A percentile compares a stretch with the other conserved stretches of the same genome.
These are phyloP conservation scores for Rhinoderma darwinii DNA, from an alignment of 2,113 vertebrate genomes.

Conservation along the genomic window DNA sequence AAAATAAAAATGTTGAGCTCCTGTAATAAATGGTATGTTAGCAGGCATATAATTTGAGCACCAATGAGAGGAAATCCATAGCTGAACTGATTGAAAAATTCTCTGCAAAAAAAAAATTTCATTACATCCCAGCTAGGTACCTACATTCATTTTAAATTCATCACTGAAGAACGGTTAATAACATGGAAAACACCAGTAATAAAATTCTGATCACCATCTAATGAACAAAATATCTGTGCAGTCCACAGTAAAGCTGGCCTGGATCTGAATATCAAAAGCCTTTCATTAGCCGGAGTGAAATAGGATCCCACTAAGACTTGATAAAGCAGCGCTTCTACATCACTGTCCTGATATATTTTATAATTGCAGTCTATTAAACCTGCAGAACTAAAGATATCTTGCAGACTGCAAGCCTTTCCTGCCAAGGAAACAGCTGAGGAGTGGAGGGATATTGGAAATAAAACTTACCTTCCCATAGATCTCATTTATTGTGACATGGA, in stretches of 20 bases:
- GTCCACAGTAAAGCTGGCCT: not conserved
- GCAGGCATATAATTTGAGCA: conserved; percentile 47
- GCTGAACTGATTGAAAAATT: not conserved
- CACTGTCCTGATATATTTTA: not conserved
- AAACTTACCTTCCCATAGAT: conserved; percentile 92
- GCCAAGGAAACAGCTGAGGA: not conserved
- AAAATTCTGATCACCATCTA: conserved; percentile 16
- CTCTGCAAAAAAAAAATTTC: conserved; percentile 11
- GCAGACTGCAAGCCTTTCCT: not conserved
- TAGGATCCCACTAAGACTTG: not conserved
- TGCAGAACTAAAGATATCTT: not conserved
- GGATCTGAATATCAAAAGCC: conserved; percentile 27
- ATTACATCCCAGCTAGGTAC: not conserved
- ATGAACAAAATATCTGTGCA: conserved; percentile 33
- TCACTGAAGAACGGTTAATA: not conserved
- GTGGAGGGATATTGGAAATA: not conserved
- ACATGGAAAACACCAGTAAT: conserved; percentile 8
- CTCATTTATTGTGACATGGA: conserved; percentile 94
- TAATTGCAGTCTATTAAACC: not conserved
- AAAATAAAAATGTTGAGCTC: conserved; percentile 69
- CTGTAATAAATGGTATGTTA: conserved; percentile 56
- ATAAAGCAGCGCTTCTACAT: not conserved
- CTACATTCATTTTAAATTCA: conserved; percentile 8
- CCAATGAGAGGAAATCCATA: not conserved
- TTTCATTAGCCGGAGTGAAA: not conserved